Conservation (phyloP, 2,113 vertebrate genomes). For the Cricetomys ansorgei region DNA sequence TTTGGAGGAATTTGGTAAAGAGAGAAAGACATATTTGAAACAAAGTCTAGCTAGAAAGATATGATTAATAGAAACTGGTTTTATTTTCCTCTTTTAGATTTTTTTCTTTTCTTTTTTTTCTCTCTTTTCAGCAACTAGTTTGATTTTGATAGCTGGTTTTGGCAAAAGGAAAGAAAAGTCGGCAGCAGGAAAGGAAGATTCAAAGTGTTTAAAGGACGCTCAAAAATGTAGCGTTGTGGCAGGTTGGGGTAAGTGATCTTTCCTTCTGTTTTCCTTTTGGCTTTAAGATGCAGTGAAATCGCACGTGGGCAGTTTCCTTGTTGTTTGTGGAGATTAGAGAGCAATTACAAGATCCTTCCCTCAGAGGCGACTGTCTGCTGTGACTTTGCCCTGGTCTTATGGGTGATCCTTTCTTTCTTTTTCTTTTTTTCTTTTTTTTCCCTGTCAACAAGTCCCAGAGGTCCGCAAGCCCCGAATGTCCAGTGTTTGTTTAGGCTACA, state of each 20-base stretch:
- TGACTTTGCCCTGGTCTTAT: neutral
- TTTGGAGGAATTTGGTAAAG: slow-evolving; percentile 83
- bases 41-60: slow-evolving; percentile 68
- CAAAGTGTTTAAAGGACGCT: slow-evolving; percentile 74
- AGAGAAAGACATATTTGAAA: slow-evolving; percentile 82
- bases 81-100: slow-evolving; percentile 18
- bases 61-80: neutral
- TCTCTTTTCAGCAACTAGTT: slow-evolving; percentile 26
- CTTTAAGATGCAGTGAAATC: slow-evolving; percentile 65
- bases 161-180: slow-evolving; percentile 77
- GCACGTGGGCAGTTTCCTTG: slow-evolving; percentile 70
- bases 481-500: neutral
- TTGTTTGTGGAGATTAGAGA: slow-evolving; percentile 72
- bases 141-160: slow-evolving; percentile 81
- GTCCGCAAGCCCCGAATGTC: neutral
- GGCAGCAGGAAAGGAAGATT: slow-evolving; percentile 82
- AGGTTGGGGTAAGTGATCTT: slow-evolving; percentile 86
- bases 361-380: neutral
- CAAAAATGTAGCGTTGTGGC: slow-evolving; percentile 84
- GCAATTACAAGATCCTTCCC: slow-evolving; percentile 29
- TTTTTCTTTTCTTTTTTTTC: accelerated
- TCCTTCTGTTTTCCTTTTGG: slow-evolving; percentile 77
- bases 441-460: neutral
- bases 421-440: neutral
- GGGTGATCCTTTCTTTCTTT: neutral